phyloP scores from a whole-genome alignment of 1,140 invertebrate species.

The Piezodorus guildinii region DNA sequence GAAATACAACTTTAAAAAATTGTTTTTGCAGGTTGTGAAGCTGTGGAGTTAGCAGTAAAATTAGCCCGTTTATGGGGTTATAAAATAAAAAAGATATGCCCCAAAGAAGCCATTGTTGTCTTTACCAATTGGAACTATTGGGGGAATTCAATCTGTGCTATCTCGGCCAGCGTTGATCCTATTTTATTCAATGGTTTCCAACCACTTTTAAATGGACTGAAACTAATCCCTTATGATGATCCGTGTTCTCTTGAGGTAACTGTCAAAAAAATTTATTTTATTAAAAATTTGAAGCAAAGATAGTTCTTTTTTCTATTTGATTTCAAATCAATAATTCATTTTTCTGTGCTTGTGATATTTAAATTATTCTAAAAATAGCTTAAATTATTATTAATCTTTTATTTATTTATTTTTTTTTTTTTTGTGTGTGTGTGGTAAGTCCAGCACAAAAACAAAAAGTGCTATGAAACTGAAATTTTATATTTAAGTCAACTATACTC shows the following conservation, averaged over 20 bases:
- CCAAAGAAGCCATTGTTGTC: slow-evolving; percentile 56
- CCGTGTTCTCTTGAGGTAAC: slow-evolving; percentile 49
- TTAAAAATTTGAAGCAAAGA: too few species aligned
- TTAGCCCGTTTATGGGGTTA: slow-evolving; percentile 69
- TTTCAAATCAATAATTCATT: too few species aligned
- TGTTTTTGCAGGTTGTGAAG: slow-evolving; percentile 54
- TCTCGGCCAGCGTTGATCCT: slow-evolving; percentile 64
- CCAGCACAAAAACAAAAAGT: too few species aligned
- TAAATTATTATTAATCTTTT: too few species aligned
- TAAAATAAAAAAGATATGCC: slow-evolving; percentile 56
- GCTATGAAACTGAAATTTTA: too few species aligned
- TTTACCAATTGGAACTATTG: slow-evolving; percentile 73
- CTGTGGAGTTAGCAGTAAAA: slow-evolving; percentile 65
- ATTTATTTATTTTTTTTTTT: too few species aligned
- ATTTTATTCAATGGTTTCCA: slow-evolving; percentile 56
- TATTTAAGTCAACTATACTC: too few species aligned
- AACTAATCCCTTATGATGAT: slow-evolving; percentile 62
- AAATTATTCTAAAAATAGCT: too few species aligned
- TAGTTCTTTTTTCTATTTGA: too few species aligned
- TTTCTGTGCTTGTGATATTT: too few species aligned
- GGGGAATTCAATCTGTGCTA: slow-evolving; percentile 68
- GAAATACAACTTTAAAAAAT: too few species aligned
- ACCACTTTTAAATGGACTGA: slow-evolving; percentile 65
- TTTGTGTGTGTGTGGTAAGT: too few species aligned
- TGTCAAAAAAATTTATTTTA: not conserved